Evolutionary conservation across 2,113 vertebrate species (phyloP).

Genomic region (Anseranas semipalmata): DNA sequence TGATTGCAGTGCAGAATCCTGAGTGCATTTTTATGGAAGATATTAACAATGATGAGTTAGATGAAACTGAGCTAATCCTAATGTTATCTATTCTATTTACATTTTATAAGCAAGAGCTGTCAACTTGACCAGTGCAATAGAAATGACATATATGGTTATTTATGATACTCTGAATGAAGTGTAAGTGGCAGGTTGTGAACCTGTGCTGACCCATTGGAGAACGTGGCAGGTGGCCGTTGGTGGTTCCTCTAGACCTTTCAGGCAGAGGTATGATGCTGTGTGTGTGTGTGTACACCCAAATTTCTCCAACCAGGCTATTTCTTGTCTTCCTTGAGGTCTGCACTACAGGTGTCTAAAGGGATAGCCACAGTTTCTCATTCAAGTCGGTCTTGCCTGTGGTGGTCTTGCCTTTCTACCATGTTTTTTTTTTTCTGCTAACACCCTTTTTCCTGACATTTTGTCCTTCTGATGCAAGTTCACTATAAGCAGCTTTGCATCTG

Average conservation of each 20-base stretch:
- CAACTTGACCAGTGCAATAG: background rate
- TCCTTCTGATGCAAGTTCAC: background rate
- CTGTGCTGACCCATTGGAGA: background rate
- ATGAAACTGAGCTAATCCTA: slow-evolving; percentile 19
- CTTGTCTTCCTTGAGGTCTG: background rate
- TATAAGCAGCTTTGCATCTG: background rate
- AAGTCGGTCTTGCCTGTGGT: background rate
- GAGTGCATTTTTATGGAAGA: slow-evolving; percentile 48
- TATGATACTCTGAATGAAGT: background rate
- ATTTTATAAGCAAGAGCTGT: slow-evolving; percentile 19
- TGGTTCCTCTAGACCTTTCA: background rate
- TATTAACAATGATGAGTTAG: slow-evolving; percentile 28
- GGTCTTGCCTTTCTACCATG: background rate
- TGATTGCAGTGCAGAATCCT: slow-evolving; percentile 42
- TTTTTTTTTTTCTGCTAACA: background rate
- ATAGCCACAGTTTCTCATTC: background rate
- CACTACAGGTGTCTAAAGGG: background rate
- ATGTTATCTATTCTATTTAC: background rate
- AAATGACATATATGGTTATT: background rate
- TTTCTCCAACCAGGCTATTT: background rate
- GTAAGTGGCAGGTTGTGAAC: background rate
- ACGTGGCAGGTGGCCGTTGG: background rate
- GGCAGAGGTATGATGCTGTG: background rate
- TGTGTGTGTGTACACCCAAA: background rate
- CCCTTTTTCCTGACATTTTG: background rate